phyloP scores from a whole-genome alignment of 2,113 vertebrate species.

The Apeltes quadracus region DNA sequence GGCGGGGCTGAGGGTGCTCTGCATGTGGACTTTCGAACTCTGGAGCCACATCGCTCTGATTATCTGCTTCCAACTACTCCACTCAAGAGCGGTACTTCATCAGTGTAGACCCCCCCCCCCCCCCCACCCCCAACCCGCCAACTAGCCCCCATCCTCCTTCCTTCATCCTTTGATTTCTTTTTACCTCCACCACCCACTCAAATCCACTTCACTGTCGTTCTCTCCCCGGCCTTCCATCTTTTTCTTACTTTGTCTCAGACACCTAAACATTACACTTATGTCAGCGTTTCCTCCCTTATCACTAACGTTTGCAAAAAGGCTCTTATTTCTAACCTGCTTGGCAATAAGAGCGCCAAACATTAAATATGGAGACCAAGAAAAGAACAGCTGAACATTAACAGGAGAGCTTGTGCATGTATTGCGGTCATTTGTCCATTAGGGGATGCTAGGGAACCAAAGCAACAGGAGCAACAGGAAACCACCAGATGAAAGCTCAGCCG shows the following conservation, averaged over 20 bases:
- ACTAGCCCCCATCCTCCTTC: not conserved
- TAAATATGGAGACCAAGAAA: not conserved
- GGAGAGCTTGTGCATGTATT: constrained; percentile 39
- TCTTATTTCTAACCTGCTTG: not conserved
- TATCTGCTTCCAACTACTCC: constrained; percentile 59
- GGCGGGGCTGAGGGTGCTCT: constrained; percentile 39
- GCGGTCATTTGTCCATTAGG: constrained; percentile 74
- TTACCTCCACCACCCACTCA: constrained; percentile 44
- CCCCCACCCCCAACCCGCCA: constrained; percentile 31
- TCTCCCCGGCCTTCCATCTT: constrained; percentile 3
- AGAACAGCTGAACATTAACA: not conserved
- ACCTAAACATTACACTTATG: not conserved
- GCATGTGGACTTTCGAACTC: constrained; percentile 50
- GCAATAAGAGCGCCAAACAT: not conserved
- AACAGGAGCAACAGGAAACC: constrained; percentile 50
- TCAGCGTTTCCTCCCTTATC: not conserved
- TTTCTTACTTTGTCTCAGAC: not conserved
- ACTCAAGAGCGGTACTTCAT: constrained; percentile 64
- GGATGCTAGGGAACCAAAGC: constrained; percentile 74
- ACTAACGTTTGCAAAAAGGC: not conserved
- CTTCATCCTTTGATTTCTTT: constrained; percentile 31
- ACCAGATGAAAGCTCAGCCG: constrained; percentile 12
- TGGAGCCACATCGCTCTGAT: constrained; percentile 57
- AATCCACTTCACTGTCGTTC: constrained; percentile 33
- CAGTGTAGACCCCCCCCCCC: constrained; percentile 28